Evolutionary conservation across 2,797 vertebrate species (phyloP), one percentile per base, ranked within the genome.

Genomic region (Poecilia wingei): DNA sequence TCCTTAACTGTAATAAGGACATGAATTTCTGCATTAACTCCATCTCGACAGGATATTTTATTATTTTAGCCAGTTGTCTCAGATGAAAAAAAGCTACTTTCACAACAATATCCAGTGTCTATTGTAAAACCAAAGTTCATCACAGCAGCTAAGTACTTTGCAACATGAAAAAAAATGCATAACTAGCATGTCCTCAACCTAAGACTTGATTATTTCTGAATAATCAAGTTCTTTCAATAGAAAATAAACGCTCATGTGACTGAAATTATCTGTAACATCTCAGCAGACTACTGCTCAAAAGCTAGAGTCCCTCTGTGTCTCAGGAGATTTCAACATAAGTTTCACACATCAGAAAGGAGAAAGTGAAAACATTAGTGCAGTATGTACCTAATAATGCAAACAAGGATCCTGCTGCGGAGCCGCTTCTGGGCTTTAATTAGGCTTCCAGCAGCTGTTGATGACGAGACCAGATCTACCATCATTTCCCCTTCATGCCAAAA

Each of bases 351-450:
- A 82, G 49, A 39, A 22, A 79, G 53, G 57, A 75, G 74, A 74
- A 20, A 6, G 74, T 81, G 81, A 82, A 81, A 86, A 75, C 74
- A 79, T 72, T 84, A 78, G 84, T 86, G 86, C 76, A 12, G 64
- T 87, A 85, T 82, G 86, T 85, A 90, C 79, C 82, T 79, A 88
- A 74, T 76, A 86, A 89, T 91, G 88, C 87, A 93, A 93, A 90
- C 86, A 88, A 88, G 83, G 84, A 84, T 78, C 83, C 82, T 83
- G 75, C 83, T 82, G 79, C 86, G 84, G 84, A 86, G 72, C 84
- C 75, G 77, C 86, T 92, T 81, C 87, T 81, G 71, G 84, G 86
- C 88, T 89, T 81, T 92, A 90, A 91, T 93, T 94, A 92, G 84
- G 79, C 88, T 82, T 88, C 85, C 79, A 87, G 87, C 91, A 93